These are phyloP conservation scores for Caracal caracal DNA, from an alignment of 2,113 vertebrate species.

Conservation along the genomic window DNA sequence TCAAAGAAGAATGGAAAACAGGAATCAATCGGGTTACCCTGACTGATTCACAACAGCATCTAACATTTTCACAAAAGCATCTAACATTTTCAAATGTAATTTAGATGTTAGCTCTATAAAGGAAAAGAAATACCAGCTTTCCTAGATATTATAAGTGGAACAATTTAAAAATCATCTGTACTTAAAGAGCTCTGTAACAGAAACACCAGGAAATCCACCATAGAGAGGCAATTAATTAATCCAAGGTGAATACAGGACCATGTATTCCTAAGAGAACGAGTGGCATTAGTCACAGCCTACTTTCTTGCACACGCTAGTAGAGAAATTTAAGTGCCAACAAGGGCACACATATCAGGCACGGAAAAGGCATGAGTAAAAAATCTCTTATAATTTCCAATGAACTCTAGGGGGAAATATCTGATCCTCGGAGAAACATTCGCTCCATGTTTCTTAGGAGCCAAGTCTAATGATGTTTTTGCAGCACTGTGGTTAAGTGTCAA, in stretches of 20 bases:
- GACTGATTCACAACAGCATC: background rate
- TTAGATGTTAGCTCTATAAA: background rate
- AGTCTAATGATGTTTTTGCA: background rate
- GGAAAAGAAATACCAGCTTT: background rate
- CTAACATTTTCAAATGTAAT: conserved; percentile 3
- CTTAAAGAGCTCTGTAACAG: background rate
- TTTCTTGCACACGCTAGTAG: background rate
- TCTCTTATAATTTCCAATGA: background rate
- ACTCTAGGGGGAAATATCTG: background rate
- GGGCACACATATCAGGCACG: background rate
- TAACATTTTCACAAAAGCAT: background rate
- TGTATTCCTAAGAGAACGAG: background rate
- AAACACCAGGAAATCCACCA: background rate
- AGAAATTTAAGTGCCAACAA: background rate
- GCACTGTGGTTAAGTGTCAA: background rate
- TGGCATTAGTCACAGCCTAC: background rate
- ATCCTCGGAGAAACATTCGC: background rate
- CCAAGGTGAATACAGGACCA: background rate
- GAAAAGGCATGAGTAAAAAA: background rate
- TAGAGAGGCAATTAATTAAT: background rate
- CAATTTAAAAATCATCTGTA: background rate
- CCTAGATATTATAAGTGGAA: background rate
- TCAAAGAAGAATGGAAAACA: background rate
- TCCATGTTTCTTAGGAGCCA: background rate
- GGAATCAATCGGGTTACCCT: background rate